These are phyloP conservation scores for Idaea aversata DNA, from an alignment of 2,888 invertebrate species.

Conservation along the genomic window DNA sequence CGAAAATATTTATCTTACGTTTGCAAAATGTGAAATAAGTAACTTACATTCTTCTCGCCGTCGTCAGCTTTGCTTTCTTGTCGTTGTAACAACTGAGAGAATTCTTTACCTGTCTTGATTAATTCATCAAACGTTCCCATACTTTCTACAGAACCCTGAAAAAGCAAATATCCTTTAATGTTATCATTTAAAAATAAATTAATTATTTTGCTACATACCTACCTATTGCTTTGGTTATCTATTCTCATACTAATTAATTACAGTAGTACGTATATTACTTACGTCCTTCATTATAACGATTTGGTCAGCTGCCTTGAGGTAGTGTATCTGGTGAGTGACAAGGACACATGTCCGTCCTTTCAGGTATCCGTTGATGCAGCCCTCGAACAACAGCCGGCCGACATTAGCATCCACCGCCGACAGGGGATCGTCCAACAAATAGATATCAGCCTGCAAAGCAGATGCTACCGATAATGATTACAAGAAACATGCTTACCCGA, in stretches of 20 bases:
- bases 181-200: background rate
- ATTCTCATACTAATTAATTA: background rate
- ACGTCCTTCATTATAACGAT: slow-evolving; percentile 80
- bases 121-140: slow-evolving; percentile 81
- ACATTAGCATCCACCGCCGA: slow-evolving; percentile 91
- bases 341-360: slow-evolving; percentile 85
- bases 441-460: slow-evolving; percentile 83
- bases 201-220: background rate
- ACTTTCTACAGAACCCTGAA: slow-evolving; percentile 79
- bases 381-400: slow-evolving; percentile 86
- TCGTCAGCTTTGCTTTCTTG: slow-evolving; percentile 49
- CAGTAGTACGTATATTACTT: slow-evolving; percentile 11
- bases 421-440: slow-evolving; percentile 89
- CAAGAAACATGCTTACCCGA: too few relatives aligned
- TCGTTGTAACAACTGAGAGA: slow-evolving; percentile 57
- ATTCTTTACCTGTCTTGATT: slow-evolving; percentile 73
- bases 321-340: slow-evolving; percentile 92
- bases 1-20: background rate
- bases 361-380: slow-evolving; percentile 84
- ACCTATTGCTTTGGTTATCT: background rate
- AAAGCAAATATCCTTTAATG: slow-evolving; percentile 13
- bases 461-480: background rate
- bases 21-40: background rate
- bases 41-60: slow-evolving; percentile 29
- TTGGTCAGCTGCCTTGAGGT: slow-evolving; percentile 66